Conservation (phyloP, 1,140 invertebrate genomes). For the Nilaparvata lugens region DNA sequence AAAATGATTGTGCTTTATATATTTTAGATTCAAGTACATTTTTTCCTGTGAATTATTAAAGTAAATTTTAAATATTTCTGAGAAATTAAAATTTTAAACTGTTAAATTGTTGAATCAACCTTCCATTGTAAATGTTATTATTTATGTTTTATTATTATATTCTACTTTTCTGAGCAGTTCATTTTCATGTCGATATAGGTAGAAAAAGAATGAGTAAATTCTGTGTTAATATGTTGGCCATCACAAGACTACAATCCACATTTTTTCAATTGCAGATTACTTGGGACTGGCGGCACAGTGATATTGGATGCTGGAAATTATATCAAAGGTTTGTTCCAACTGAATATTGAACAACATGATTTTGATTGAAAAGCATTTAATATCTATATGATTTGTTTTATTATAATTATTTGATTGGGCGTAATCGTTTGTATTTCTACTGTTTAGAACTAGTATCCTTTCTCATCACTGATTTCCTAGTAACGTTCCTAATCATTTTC, state of each 20-base stretch:
- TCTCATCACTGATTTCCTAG: neutral
- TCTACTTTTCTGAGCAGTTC: too few species aligned
- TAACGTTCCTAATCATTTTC: neutral
- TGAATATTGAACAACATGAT: neutral
- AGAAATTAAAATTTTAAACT: too few species aligned
- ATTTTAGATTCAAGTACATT: too few species aligned
- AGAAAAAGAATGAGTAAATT: neutral
- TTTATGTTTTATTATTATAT: too few species aligned
- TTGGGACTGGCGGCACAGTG: constrained; percentile 72
- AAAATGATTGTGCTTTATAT: too few species aligned
- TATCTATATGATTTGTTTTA: neutral
- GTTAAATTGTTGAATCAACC: too few species aligned
- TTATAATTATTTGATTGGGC: neutral
- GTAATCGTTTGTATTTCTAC: neutral
- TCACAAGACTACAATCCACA: neutral
- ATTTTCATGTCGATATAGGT: too few species aligned
- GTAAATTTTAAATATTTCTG: too few species aligned
- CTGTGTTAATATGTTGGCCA: neutral
- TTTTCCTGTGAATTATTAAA: too few species aligned
- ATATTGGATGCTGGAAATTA: constrained; percentile 92
- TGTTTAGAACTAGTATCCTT: neutral
- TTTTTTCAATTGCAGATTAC: constrained; percentile 35
- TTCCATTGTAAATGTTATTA: too few species aligned
- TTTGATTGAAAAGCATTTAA: neutral
- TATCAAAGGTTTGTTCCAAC: constrained; percentile 67